Evolutionary conservation across 2,888 invertebrate genomes (phyloP).

Genomic region (Thymelicus lineola): DNA sequence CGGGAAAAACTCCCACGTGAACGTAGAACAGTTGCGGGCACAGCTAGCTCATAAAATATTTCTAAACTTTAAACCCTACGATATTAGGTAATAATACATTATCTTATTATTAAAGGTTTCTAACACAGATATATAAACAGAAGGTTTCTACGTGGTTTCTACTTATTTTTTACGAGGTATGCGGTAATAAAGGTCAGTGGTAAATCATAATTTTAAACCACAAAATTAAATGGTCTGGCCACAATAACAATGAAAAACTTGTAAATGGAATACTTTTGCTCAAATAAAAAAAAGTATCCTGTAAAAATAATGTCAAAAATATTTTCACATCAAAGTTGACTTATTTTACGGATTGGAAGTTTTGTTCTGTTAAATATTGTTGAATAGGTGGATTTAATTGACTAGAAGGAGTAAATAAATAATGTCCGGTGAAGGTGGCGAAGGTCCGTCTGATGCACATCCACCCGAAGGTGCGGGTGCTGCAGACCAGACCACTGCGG

Average conservation of each 20-base stretch:
- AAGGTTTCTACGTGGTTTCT: too few species aligned
- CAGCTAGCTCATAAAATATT: too few species aligned
- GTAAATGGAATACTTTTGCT: neutral
- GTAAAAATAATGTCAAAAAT: neutral
- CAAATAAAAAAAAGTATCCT: neutral
- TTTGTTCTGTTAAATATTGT: neutral
- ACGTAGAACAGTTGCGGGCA: too few species aligned
- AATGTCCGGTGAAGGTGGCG: slow-evolving; percentile 57
- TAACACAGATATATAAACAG: too few species aligned
- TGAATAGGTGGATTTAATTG: neutral
- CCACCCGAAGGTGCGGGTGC: slow-evolving; percentile 23
- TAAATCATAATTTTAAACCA: neutral
- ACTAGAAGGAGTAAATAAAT: slow-evolving; percentile 26
- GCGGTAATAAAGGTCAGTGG: neutral
- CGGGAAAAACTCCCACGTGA: too few species aligned
- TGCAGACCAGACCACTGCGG: slow-evolving; percentile 26
- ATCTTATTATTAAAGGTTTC: too few species aligned
- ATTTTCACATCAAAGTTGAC: slow-evolving; percentile 13
- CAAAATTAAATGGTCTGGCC: neutral
- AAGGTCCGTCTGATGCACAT: slow-evolving; percentile 45
- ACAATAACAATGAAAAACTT: neutral
- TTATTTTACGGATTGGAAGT: slow-evolving; percentile 1
- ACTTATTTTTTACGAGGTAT: neutral
- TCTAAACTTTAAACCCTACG: too few species aligned
- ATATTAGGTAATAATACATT: too few species aligned